phyloP scores from a whole-genome alignment of 2,888 invertebrate species.

The Melieria crassipennis region DNA sequence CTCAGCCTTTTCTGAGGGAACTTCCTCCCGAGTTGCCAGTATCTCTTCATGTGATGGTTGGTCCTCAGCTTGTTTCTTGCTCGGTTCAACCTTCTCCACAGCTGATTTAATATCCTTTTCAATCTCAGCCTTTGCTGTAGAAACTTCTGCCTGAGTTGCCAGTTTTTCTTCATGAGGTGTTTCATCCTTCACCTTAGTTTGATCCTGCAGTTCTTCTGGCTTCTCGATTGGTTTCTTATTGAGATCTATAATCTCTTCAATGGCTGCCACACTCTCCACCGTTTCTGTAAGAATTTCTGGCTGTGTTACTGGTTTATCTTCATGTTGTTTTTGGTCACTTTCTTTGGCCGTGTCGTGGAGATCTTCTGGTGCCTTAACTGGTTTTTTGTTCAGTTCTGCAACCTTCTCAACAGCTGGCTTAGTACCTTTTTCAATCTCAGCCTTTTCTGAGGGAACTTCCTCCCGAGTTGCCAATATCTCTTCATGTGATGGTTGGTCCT shows the following conservation, averaged over 20 bases:
- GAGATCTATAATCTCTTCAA: neutral
- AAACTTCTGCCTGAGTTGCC: too few relatives aligned
- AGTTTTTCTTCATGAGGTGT: constrained; percentile 26
- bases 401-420: neutral
- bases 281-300: constrained; percentile 32
- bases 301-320: too few relatives aligned
- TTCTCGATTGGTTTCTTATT: neutral
- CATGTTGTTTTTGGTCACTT: constrained; percentile 12
- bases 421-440: constrained; percentile 30
- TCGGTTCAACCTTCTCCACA: too few relatives aligned
- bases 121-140: neutral
- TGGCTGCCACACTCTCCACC: constrained; percentile 32
- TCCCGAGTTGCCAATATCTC: constrained; percentile 44
- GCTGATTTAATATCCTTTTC: constrained; percentile 1
- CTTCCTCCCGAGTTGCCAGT: too few relatives aligned
- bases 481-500: constrained; percentile 26
- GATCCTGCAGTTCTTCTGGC: neutral
- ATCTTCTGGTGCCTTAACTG: constrained; percentile 3
- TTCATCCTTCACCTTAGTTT: constrained; percentile 16
- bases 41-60: too few relatives aligned
- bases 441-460: constrained; percentile 19
- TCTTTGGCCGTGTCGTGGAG: neutral
- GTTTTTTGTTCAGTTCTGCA: constrained; percentile 7
- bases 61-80: too few relatives aligned
- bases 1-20: too few relatives aligned